Conservation (phyloP, 2,797 vertebrate genomes). For the Todus mexicanus region DNA sequence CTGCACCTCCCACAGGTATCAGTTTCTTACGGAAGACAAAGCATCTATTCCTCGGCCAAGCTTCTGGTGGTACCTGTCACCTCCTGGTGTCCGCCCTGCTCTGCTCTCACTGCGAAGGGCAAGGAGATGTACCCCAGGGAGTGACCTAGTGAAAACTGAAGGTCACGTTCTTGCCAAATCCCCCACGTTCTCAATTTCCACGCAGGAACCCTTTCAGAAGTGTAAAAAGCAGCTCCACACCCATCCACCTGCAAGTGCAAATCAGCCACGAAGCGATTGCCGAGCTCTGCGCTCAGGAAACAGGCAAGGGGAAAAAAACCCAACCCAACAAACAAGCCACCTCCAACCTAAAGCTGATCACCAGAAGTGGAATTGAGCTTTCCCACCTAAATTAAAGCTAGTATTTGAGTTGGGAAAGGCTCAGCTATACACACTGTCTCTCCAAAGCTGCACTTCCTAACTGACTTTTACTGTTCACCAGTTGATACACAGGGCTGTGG, state of each 20-base stretch:
- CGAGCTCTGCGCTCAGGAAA: not conserved
- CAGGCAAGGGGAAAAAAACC: not conserved
- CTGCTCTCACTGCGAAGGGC: not conserved
- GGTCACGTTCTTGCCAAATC: not conserved
- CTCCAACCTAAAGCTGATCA: not conserved
- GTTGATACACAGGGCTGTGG: not conserved
- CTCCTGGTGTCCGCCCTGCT: not conserved
- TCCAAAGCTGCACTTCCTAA: not conserved
- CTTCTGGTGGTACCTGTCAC: not conserved
- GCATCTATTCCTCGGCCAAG: not conserved
- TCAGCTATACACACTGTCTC: not conserved
- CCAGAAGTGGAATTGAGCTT: not conserved
- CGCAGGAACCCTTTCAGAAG: not conserved
- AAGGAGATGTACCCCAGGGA: not conserved
- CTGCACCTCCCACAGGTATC: not conserved
- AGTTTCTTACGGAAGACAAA: not conserved
- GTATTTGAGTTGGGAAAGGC: not conserved
- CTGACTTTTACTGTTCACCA: not conserved
- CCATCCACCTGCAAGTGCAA: not conserved
- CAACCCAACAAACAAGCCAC: not conserved
- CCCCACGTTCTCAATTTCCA: not conserved
- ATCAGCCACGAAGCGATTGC: not conserved
- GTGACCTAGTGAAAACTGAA: not conserved
- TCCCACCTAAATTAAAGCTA: not conserved
- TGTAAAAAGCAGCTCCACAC: not conserved